These are phyloP conservation scores for Pheosia gnoma DNA, from an alignment of 2,888 invertebrate genomes.

Conservation along the genomic window DNA sequence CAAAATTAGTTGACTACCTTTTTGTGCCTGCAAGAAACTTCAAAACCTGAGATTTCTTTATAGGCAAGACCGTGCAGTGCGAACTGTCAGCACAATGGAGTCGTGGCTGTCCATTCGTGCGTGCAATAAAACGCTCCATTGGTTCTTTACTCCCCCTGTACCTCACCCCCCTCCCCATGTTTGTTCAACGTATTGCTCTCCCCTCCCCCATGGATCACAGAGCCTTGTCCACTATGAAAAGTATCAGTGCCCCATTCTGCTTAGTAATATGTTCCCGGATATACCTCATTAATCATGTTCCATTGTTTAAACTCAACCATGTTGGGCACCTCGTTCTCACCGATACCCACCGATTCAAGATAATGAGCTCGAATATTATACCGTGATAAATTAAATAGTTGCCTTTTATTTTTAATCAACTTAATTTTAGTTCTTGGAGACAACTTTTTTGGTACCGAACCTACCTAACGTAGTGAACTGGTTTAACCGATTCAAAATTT, in stretches of 20 bases:
- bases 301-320: conserved; percentile 30
- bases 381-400: conserved; percentile 14
- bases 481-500: background rate
- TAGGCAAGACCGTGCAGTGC: conserved; percentile 44
- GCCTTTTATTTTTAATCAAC: conserved; percentile 5
- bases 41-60: conserved; percentile 19
- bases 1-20: too few relatives aligned
- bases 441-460: background rate
- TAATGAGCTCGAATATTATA: conserved; percentile 24
- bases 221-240: conserved; percentile 21
- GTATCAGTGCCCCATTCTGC: conserved; percentile 2
- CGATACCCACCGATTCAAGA: conserved; percentile 25
- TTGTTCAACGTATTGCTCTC: conserved; percentile 51
- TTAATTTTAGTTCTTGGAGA: conserved; percentile 1
- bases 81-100: conserved; percentile 64
- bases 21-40: too few relatives aligned
- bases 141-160: conserved; percentile 49
- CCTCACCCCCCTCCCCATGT: conserved; percentile 18
- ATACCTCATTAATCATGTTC: conserved; percentile 27
- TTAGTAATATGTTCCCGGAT: conserved; percentile 28
- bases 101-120: conserved; percentile 69
- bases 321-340: conserved; percentile 22
- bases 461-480: background rate
- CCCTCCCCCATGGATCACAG: conserved; percentile 32
- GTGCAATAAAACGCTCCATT: conserved; percentile 71